phyloP scores from a whole-genome alignment of 2,113 vertebrate species.

The Platycercus adscitus region DNA sequence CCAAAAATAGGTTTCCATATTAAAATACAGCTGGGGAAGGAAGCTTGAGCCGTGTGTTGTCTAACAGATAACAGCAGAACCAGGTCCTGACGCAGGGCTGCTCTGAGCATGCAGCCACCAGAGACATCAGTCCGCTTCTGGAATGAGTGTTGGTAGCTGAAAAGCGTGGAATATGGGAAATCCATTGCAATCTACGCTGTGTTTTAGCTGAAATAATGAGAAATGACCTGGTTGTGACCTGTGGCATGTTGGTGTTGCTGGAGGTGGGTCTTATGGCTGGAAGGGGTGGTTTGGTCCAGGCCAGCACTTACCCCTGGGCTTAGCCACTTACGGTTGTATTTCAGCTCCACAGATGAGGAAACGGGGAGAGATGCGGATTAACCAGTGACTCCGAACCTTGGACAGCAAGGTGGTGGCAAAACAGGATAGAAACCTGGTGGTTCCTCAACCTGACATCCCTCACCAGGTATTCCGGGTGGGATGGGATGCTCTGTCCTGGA shows the following conservation, averaged over 20 bases:
- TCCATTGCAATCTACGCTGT: fast-evolving
- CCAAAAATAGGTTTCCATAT: background rate
- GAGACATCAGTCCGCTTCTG: fast-evolving
- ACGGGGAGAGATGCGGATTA: background rate
- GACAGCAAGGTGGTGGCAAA: background rate
- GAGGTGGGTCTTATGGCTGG: background rate
- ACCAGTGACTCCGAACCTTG: background rate
- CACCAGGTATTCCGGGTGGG: background rate
- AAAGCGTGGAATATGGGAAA: fast-evolving
- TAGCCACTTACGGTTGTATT: fast-evolving
- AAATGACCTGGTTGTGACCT: fast-evolving
- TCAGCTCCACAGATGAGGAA: background rate
- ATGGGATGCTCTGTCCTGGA: fast-evolving
- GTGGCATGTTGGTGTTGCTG: fast-evolving
- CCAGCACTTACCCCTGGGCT: background rate
- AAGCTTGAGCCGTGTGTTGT: background rate
- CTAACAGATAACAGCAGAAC: background rate
- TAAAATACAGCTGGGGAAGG: background rate
- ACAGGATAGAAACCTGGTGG: background rate
- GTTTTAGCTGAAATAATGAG: background rate
- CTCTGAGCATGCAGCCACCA: background rate
- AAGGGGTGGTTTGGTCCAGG: background rate
- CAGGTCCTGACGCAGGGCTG: background rate
- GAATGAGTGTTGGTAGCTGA: fast-evolving
- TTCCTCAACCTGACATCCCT: fast-evolving